Conservation (phyloP, 2,113 vertebrate species). For the Alethe diademata region DNA sequence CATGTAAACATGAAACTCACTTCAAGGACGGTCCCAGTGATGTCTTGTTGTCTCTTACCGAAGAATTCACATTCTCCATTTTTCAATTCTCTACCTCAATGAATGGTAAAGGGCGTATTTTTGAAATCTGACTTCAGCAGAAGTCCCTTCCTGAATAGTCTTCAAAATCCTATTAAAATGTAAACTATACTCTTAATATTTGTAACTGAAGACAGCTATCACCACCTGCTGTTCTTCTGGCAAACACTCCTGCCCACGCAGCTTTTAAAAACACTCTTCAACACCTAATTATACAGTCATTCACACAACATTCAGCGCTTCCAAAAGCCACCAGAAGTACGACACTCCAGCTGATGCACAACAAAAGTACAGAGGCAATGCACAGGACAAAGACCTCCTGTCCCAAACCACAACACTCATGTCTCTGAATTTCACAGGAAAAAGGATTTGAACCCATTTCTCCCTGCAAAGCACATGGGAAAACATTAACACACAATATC, state of each 20-base stretch:
- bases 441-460: background rate
- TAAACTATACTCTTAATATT: background rate
- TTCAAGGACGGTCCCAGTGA: background rate
- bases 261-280: background rate
- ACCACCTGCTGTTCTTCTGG: background rate
- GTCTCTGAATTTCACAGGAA: background rate
- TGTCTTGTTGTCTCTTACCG: background rate
- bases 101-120: background rate
- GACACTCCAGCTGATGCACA: background rate
- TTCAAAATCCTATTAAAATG: background rate
- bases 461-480: background rate
- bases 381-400: background rate
- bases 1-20: background rate
- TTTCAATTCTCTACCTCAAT: background rate
- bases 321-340: background rate
- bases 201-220: background rate
- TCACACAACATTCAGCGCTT: background rate
- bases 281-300: background rate
- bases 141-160: background rate
- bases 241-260: background rate
- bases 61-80: background rate
- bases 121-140: background rate
- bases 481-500: background rate
- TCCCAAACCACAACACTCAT: accelerated
- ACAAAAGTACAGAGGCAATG: accelerated